A percentile compares a stretch with the other conserved stretches of the same genome.
Conservation (phyloP, 1,140 invertebrate genomes). For the Capitella teleta region DNA sequence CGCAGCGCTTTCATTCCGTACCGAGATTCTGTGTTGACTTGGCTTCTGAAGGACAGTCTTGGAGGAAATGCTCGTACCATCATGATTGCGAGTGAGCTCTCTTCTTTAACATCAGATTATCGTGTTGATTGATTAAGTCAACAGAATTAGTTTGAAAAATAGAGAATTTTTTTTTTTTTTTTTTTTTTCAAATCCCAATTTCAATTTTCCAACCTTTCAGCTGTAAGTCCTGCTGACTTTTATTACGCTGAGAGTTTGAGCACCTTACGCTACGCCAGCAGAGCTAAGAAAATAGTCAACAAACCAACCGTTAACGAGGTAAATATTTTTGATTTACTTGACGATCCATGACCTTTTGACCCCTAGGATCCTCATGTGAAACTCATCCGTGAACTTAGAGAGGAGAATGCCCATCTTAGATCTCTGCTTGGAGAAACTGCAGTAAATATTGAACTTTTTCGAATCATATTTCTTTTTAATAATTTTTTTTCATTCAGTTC, state of each 20-base stretch:
- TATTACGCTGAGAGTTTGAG: slow-evolving; percentile 43
- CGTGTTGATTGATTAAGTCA: no score
- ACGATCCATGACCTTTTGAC: not conserved
- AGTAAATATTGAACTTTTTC: not conserved
- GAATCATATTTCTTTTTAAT: not conserved
- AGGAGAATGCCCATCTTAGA: slow-evolving; percentile 86
- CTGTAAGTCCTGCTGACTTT: slow-evolving; percentile 60
- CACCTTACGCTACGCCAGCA: slow-evolving; percentile 47
- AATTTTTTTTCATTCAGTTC: not conserved
- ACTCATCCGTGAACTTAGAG: slow-evolving; percentile 87
- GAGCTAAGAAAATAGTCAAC: slow-evolving; percentile 73
- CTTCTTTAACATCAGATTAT: no score
- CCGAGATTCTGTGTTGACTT: slow-evolving; percentile 41
- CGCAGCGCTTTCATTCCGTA: slow-evolving; percentile 82
- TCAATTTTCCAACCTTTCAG: no score
- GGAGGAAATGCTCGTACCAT: slow-evolving; percentile 45
- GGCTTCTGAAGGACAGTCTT: slow-evolving; percentile 42
- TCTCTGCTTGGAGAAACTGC: slow-evolving; percentile 5
- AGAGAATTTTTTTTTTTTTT: no score
- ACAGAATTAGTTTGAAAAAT: no score
- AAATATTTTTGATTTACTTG: not conserved
- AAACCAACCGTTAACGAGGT: slow-evolving; percentile 77
- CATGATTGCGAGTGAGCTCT: slow-evolving; percentile 41
- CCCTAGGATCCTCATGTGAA: slow-evolving; percentile 35
- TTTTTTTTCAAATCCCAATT: no score